These are phyloP conservation scores for Plestiodon gilberti DNA, from an alignment of 2,113 vertebrate species.

Conservation along the genomic window DNA sequence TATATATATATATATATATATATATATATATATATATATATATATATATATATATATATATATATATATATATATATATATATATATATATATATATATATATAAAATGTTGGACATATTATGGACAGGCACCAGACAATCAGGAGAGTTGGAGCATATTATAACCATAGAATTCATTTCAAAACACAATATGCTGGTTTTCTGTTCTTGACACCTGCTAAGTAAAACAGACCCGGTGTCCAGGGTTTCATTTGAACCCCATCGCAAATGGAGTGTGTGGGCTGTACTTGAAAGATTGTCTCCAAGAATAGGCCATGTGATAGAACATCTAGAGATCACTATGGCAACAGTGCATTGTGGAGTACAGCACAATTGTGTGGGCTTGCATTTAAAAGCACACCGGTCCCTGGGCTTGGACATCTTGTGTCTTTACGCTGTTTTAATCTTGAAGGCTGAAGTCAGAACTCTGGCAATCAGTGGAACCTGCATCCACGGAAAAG, in stretches of 20 bases:
- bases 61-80: no score
- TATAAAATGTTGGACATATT: no score
- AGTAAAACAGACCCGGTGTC: neutral
- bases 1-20: no score
- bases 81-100: no score
- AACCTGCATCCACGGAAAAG: neutral
- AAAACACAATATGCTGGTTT: neutral
- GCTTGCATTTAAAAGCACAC: conserved; percentile 6
- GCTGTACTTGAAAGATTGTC: conserved; percentile 24
- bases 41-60: no score
- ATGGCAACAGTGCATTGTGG: conserved; percentile 49
- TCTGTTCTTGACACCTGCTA: neutral
- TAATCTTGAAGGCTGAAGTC: neutral
- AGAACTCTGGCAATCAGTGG: neutral
- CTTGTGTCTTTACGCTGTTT: conserved; percentile 7
- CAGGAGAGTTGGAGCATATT: no score
- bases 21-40: no score
- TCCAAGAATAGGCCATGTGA: conserved; percentile 25
- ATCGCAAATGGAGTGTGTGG: neutral
- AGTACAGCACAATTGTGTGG: conserved; percentile 36
- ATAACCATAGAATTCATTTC: neutral
- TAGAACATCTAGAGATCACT: conserved; percentile 24
- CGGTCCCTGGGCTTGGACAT: neutral
- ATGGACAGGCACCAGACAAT: no score
- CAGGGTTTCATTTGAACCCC: conserved; percentile 1